Evolutionary conservation across 1,140 invertebrate species (phyloP).

Genomic region (Drosophila lacertosa): DNA sequence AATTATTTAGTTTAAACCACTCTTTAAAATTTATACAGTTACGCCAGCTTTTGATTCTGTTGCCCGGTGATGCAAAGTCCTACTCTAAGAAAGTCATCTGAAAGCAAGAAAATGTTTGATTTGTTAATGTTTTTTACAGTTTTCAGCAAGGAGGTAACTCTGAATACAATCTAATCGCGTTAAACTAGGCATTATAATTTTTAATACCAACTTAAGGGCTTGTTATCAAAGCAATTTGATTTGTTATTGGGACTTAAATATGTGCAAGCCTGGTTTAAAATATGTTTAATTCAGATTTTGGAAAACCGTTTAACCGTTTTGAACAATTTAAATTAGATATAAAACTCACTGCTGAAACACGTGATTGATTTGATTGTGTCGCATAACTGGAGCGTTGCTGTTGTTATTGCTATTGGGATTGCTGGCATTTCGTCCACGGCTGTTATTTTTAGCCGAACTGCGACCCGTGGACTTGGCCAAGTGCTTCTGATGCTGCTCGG

Average conservation of each 20-base stretch:
- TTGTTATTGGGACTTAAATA: no score
- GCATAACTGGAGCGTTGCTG: slow-evolving; percentile 45
- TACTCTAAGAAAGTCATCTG: slow-evolving; percentile 1
- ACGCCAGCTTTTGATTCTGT: slow-evolving; percentile 2
- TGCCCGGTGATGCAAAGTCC: neutral
- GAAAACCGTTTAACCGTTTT: no score
- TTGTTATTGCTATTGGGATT: slow-evolving; percentile 12
- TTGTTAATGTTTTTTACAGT: neutral
- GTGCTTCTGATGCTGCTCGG: slow-evolving; percentile 57
- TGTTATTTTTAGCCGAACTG: slow-evolving; percentile 31
- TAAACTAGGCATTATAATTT: no score
- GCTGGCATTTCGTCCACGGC: slow-evolving; percentile 13
- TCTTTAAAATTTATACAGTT: slow-evolving; percentile 16
- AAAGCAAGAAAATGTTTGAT: neutral
- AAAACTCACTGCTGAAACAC: slow-evolving; percentile 54
- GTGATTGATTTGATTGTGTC: slow-evolving; percentile 54
- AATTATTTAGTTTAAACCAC: neutral
- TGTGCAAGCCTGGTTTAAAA: neutral
- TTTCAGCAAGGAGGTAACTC: neutral
- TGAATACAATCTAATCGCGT: neutral
- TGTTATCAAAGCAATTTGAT: no score
- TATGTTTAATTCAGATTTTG: neutral
- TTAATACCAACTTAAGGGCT: no score
- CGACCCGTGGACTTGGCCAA: slow-evolving; percentile 50
- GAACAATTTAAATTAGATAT: neutral